These are phyloP conservation scores for Prorops nasuta DNA, from an alignment of 1,140 invertebrate genomes.

Conservation along the genomic window DNA sequence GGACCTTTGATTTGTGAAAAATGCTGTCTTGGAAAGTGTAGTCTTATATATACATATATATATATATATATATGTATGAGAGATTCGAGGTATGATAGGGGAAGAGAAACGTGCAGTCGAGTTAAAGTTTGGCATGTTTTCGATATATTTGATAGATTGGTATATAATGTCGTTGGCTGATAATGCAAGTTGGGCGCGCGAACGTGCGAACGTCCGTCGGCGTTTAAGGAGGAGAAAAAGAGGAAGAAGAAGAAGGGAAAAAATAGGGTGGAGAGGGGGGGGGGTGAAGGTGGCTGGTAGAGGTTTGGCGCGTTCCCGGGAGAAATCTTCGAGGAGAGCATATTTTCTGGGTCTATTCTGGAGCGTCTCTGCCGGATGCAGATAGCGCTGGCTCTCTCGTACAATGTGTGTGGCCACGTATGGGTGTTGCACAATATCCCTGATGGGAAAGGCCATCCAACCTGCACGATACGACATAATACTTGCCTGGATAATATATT, in stretches of 20 bases:
- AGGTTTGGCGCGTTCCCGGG: conserved; percentile 42
- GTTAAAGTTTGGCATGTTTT: neutral
- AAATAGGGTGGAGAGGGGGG: conserved; percentile 17
- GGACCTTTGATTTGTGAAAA: no score
- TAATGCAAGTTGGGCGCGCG: conserved; percentile 13
- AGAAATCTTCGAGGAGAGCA: conserved; percentile 49
- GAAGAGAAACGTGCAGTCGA: no score
- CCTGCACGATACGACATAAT: conserved; percentile 44
- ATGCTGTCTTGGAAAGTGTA: no score
- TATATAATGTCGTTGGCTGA: neutral
- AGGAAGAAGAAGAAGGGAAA: neutral
- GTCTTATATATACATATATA: no score
- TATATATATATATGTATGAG: no score
- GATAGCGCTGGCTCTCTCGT: conserved; percentile 39
- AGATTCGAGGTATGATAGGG: no score
- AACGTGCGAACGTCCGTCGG: conserved; percentile 24
- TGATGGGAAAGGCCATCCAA: conserved; percentile 53
- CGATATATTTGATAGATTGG: neutral
- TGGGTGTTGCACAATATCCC: conserved; percentile 40
- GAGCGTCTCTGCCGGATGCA: conserved; percentile 53
- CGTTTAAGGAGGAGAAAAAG: conserved; percentile 7
- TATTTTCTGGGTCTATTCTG: conserved; percentile 51
- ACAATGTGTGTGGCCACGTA: conserved; percentile 37
- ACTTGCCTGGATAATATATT: conserved; percentile 45
- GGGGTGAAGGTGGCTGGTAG: conserved; percentile 7